Evolutionary conservation across 2,797 vertebrate species (phyloP), one percentile per base, ranked within the genome.

Genomic region (Phoxinus dragarum): DNA sequence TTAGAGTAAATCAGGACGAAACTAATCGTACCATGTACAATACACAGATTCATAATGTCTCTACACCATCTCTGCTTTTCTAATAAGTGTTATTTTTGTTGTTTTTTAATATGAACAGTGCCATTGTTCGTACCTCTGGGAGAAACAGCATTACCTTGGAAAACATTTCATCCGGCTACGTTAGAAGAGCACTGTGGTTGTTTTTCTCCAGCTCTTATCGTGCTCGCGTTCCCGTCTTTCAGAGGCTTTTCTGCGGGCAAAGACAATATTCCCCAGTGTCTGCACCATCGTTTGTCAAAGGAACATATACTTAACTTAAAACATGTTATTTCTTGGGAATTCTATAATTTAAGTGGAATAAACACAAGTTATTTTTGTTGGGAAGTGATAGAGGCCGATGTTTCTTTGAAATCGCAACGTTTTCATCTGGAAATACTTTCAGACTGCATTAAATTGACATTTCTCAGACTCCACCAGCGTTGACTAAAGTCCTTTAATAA

Each of bases 401-500:
- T 44, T 56, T 8, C 27, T 69, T 78, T n/a, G 5, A 84, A 71
- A 67, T 75, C 9, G 2, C 61, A 8, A 10, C 21, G 21, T 82
- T 76, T 84, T 84, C 49, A 69, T 68, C 61, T 40, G 10, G 19
- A 47, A 73, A 72, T n/a, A 82, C 52, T 61, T 68, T 52, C 21
- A 56, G 80, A 19, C 31, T 17, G 9, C 16, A 12, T 31, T 47
- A 61, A 73, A 82, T 61, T 42, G 69, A 4, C 34, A 27, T 67
- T 84, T n/a, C 54, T 72, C 81, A 23, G 80, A 72, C 56, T 80
- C 40, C n/a, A 49, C 27, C 66, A 81, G 77, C 38, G 14, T 52
- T 21, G 77, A 80, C 82, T 59, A 14, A 4, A 78, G 81, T 86
- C 74, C 68, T 73, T 87, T 52, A 76, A 71, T 75, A 85, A 87